Evolutionary conservation across 2,888 invertebrate species (phyloP).

Genomic region (Phyllotreta striolata): DNA sequence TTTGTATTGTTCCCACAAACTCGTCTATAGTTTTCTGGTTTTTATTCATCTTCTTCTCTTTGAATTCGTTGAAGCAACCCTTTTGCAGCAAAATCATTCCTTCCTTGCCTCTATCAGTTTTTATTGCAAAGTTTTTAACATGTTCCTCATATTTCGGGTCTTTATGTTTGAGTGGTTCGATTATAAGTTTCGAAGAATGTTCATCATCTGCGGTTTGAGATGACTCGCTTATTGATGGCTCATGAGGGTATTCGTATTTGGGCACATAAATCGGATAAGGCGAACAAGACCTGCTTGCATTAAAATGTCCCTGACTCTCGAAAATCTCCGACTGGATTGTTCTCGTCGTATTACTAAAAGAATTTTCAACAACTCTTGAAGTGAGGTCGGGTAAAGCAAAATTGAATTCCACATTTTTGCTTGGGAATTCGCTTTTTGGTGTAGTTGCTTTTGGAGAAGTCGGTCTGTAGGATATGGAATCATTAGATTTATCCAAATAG

Average conservation of each 20-base stretch:
- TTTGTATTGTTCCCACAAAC: conserved; percentile 40
- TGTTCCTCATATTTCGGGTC: conserved; percentile 50
- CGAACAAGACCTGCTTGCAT: conserved; percentile 54
- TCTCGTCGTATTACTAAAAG: conserved; percentile 46
- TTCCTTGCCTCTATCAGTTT: conserved; percentile 50
- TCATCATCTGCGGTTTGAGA: conserved; percentile 8
- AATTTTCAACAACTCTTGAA: conserved; percentile 49
- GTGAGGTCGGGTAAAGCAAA: conserved; percentile 51
- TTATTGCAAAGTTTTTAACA: conserved; percentile 47
- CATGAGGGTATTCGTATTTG: conserved; percentile 23
- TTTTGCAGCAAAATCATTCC: conserved; percentile 52
- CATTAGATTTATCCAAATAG: conserved; percentile 47
- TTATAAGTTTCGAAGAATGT: conserved; percentile 40
- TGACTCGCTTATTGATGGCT: conserved; percentile 18
- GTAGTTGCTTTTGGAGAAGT: conserved; percentile 38
- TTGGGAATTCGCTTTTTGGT: conserved; percentile 35
- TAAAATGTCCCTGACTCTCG: conserved; percentile 59
- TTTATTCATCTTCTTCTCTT: conserved; percentile 49
- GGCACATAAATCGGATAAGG: conserved; percentile 56
- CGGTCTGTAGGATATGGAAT: conserved; percentile 48
- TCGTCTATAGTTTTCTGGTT: conserved; percentile 35
- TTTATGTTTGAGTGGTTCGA: conserved; percentile 45
- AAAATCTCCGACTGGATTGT: conserved; percentile 58
- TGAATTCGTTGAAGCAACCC: conserved; percentile 54
- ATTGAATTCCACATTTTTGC: conserved; percentile 53